Conservation (phyloP, 2,888 invertebrate species). For the Athalia cordata region DNA sequence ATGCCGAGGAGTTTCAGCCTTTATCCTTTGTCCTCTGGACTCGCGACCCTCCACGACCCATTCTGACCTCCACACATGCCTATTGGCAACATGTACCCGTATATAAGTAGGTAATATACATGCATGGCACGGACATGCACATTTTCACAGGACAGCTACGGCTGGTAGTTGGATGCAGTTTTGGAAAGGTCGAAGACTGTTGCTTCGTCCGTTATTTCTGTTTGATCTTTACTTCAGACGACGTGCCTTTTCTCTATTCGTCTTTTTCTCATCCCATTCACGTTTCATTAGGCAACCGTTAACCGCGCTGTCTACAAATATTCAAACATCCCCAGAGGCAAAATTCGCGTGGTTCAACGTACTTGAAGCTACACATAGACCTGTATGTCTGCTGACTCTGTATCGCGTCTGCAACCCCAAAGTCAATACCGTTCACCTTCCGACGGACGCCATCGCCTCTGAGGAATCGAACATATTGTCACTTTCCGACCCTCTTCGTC, state of each 20-base stretch:
- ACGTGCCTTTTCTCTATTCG: neutral
- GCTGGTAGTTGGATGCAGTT: neutral
- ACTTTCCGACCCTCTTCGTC: neutral
- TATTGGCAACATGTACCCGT: neutral
- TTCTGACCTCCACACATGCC: constrained; percentile 18
- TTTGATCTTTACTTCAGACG: constrained; percentile 27
- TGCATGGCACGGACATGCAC: neutral
- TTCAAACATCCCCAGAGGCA: constrained; percentile 12
- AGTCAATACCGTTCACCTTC: constrained; percentile 24
- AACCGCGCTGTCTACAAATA: constrained; percentile 36
- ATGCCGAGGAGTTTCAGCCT: constrained; percentile 37
- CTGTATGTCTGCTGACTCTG: neutral
- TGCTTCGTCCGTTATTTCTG: constrained; percentile 31
- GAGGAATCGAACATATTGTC: constrained; percentile 3
- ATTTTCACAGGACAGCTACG: neutral
- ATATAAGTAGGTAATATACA: neutral
- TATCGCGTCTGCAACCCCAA: constrained; percentile 13
- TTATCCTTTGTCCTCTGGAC: constrained; percentile 37
- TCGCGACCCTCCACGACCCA: constrained; percentile 13
- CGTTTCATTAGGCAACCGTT: constrained; percentile 34
- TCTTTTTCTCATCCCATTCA: constrained; percentile 34
- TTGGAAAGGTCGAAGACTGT: constrained; percentile 29
- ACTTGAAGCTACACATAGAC: neutral
- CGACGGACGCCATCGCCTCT: neutral
- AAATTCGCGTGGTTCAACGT: constrained; percentile 9